Conservation (phyloP, 2,113 vertebrate genomes). For the Gymnobelideus leadbeateri region DNA sequence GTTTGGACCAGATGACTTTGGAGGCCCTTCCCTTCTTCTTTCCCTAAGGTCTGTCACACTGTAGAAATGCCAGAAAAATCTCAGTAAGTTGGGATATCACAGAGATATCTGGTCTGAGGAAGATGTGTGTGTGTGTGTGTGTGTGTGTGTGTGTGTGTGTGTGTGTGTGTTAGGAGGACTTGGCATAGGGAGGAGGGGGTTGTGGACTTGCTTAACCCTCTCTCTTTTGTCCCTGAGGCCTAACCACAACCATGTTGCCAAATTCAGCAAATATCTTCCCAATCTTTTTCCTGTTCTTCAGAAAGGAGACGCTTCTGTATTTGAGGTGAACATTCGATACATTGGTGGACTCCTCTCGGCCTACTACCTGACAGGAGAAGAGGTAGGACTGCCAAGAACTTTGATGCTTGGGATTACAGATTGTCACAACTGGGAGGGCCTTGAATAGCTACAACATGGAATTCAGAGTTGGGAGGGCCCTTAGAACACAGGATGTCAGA, state of each 20-base stretch:
- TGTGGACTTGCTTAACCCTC: neutral
- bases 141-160: too few relatives aligned
- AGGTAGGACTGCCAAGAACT: constrained; percentile 86
- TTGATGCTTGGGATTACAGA: neutral
- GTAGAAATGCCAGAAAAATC: neutral
- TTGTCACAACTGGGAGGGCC: neutral
- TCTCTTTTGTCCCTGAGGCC: neutral
- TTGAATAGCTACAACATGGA: neutral
- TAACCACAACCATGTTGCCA: neutral
- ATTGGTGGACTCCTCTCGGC: constrained; percentile 94
- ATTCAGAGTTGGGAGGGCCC: neutral
- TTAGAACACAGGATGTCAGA: neutral
- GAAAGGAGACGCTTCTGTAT: constrained; percentile 97
- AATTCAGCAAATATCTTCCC: neutral
- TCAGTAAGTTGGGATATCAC: neutral
- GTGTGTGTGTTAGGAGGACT: neutral
- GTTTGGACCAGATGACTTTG: neutral
- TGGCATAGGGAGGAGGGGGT: neutral
- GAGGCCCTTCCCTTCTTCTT: neutral
- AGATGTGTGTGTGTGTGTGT: too few relatives aligned
- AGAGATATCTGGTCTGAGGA: neutral
- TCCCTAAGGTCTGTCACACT: neutral
- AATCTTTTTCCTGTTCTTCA: constrained; percentile 77
- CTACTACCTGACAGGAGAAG: constrained; percentile 94
- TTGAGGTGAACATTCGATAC: constrained; percentile 99